Evolutionary conservation across 2,888 invertebrate genomes (phyloP).

Genomic region (Nasonia oneida): DNA sequence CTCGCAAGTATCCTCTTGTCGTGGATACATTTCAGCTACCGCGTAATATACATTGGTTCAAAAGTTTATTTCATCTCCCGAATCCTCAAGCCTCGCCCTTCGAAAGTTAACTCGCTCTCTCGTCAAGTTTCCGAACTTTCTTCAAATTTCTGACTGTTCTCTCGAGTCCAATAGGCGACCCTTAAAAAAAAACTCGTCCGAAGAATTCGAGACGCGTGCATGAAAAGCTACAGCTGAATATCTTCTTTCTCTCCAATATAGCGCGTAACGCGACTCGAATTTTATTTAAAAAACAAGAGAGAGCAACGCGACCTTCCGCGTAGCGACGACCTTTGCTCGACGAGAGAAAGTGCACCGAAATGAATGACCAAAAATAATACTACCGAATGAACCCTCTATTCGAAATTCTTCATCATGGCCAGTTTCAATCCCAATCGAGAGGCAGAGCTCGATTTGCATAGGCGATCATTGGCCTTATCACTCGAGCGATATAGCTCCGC

Average conservation of each 20-base stretch:
- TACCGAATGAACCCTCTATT: too few relatives aligned
- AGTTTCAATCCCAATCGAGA: background rate
- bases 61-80: constrained; percentile 4
- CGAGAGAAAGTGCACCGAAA: background rate
- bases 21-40: background rate
- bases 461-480: background rate
- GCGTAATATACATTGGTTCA: background rate
- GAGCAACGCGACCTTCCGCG: background rate
- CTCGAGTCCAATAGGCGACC: background rate
- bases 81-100: background rate
- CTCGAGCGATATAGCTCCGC: background rate
- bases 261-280: background rate
- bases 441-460: background rate
- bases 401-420: too few relatives aligned
- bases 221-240: background rate
- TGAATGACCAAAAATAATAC: too few relatives aligned
- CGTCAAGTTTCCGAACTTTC: background rate
- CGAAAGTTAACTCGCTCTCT: background rate
- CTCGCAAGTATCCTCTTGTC: background rate
- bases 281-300: background rate
- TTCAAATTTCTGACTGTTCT: background rate
- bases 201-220: background rate
- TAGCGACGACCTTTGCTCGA: background rate
- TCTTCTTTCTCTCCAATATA: background rate
- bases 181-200: background rate